phyloP scores from a whole-genome alignment of 2,113 vertebrate species.

The Eretmochelys imbricata region DNA sequence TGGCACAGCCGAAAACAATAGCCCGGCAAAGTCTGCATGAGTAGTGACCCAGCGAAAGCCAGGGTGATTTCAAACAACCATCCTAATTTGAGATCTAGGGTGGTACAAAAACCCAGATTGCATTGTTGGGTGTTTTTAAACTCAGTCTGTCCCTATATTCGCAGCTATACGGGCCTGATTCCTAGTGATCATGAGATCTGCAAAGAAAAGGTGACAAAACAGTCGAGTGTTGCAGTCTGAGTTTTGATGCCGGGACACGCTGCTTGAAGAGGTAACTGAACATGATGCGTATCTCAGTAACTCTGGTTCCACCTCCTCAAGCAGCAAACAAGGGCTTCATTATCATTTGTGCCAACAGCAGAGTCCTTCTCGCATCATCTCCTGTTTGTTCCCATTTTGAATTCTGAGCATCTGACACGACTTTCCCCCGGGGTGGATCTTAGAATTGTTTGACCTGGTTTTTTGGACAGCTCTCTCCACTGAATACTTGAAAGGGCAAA shows the following conservation, averaged over 20 bases:
- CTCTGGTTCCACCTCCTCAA: neutral
- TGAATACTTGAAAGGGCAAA: neutral
- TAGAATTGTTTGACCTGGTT: neutral
- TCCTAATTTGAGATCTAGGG: accelerated
- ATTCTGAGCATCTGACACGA: slow-evolving; percentile 32
- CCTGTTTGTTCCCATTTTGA: neutral
- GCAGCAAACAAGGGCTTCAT: slow-evolving; percentile 21
- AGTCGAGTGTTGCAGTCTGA: neutral
- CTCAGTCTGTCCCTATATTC: neutral
- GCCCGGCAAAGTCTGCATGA: neutral
- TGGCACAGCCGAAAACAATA: neutral
- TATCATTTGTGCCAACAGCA: neutral
- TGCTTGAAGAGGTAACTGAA: neutral
- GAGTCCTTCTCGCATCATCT: neutral
- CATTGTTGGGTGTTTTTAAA: neutral
- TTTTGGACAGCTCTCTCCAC: slow-evolving; percentile 12
- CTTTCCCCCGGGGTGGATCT: neutral
- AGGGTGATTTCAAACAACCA: neutral
- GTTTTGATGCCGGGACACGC: neutral
- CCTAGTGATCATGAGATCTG: neutral
- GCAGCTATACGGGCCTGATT: accelerated
- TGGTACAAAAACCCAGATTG: neutral
- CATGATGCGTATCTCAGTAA: neutral
- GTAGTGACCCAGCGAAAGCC: neutral
- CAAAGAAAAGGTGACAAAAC: accelerated